These are phyloP conservation scores for Numenius phaeopus DNA, from an alignment of 2,797 vertebrate species.

Conservation along the genomic window DNA sequence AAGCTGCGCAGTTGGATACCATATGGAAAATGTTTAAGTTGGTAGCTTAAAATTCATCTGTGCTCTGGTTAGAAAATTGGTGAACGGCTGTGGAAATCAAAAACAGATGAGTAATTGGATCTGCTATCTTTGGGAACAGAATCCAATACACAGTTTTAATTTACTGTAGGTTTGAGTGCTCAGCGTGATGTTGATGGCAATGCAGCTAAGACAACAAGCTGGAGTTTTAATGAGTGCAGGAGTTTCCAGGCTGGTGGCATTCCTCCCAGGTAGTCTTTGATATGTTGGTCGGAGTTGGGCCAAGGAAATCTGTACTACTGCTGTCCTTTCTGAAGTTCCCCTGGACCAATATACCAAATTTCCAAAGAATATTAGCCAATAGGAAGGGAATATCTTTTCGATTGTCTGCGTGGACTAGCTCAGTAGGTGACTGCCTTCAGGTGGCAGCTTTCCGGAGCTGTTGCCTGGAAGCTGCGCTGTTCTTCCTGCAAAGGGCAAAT, in stretches of 20 bases:
- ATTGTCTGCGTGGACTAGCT: not conserved
- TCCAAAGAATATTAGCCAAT: not conserved
- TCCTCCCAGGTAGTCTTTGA: not conserved
- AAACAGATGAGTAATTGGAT: not conserved
- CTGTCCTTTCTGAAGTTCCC: not conserved
- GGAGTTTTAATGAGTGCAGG: not conserved
- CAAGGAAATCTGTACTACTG: not conserved
- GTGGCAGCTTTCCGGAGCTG: rapidly evolving
- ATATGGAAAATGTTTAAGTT: not conserved
- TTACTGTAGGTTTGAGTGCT: not conserved
- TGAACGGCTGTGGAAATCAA: conserved; percentile 46
- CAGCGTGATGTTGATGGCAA: not conserved
- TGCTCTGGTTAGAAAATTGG: not conserved
- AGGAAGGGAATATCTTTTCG: not conserved
- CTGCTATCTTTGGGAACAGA: conserved; percentile 35
- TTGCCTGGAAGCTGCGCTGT: not conserved
- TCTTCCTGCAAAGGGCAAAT: not conserved
- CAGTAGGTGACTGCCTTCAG: not conserved
- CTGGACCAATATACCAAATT: not conserved
- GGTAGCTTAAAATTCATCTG: conserved; percentile 24
- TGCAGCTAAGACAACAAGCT: not conserved
- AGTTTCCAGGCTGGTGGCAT: not conserved
- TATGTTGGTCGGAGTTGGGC: rapidly evolving
- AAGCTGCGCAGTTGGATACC: not conserved
- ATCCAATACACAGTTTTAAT: not conserved